These are phyloP conservation scores for Lepidurus apus DNA, from an alignment of 1,140 invertebrate species.

Conservation along the genomic window DNA sequence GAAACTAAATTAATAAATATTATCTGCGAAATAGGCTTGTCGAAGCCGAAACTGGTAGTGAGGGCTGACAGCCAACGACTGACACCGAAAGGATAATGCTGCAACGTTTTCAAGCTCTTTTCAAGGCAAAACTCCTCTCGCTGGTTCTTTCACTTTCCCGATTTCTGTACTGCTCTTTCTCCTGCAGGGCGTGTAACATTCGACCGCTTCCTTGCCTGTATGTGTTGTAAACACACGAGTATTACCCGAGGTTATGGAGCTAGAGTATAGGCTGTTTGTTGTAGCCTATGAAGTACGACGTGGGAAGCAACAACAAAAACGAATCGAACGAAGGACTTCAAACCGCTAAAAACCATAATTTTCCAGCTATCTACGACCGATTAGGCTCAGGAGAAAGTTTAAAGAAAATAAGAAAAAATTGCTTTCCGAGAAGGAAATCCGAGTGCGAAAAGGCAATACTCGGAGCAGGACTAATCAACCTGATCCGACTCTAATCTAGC, in stretches of 20 bases:
- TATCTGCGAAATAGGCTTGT: background rate
- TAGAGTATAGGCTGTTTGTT: background rate
- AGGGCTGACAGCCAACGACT: background rate
- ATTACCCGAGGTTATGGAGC: background rate
- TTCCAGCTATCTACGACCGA: no score
- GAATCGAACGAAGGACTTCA: background rate
- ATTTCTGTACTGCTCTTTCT: background rate
- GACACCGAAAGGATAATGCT: background rate
- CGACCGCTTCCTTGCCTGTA: background rate
- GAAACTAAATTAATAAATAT: background rate
- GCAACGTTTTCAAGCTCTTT: background rate
- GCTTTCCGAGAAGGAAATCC: no score
- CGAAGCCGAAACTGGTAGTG: background rate
- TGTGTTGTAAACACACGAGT: background rate
- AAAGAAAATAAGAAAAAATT: no score
- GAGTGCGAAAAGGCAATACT: no score
- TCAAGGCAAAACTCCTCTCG: background rate
- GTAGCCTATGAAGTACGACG: background rate
- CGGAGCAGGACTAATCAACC: no score
- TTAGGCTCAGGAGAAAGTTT: no score
- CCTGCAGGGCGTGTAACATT: background rate
- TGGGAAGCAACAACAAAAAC: background rate
- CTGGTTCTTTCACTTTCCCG: constrained; percentile 2
- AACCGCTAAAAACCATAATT: no score
- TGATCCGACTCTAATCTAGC: no score